Conservation (phyloP, 2,888 invertebrate species). For the Eupithecia inturbata region DNA sequence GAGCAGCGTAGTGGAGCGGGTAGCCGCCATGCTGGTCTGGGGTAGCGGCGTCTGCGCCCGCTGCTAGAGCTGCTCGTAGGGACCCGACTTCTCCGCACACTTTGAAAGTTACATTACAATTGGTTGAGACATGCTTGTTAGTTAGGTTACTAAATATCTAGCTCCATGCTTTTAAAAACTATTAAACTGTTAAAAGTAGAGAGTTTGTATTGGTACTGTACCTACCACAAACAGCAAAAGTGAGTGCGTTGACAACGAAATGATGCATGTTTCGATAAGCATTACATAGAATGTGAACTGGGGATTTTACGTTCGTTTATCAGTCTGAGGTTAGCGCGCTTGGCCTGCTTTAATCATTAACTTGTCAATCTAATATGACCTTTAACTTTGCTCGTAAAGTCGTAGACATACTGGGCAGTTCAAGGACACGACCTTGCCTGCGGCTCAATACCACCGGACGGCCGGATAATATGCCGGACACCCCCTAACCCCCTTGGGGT, state of each 20-base stretch:
- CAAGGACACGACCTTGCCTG: conserved; percentile 95
- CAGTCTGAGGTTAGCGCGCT: conserved; percentile 36
- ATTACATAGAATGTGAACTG: not conserved
- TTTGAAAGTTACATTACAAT: conserved; percentile 56
- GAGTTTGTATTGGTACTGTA: not conserved
- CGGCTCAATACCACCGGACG: conserved; percentile 92
- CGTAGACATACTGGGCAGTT: conserved; percentile 85
- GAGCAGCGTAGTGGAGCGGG: conserved; percentile 98
- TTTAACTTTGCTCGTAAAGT: conserved; percentile 51
- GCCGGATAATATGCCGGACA: conserved; percentile 82
- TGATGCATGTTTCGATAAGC: not conserved
- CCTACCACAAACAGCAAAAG: not conserved
- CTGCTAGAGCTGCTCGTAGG: conserved; percentile 91
- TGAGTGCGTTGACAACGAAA: not conserved
- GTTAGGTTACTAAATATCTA: not conserved
- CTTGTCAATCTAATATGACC: conserved; percentile 54
- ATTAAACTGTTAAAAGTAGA: not conserved
- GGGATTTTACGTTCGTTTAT: conserved; percentile 7
- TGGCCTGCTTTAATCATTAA: conserved; percentile 55
- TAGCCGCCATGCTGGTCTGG: conserved; percentile 97
- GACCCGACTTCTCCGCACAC: conserved; percentile 97
- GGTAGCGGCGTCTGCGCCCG: conserved; percentile 94
- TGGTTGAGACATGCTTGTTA: not conserved
- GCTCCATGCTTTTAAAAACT: not conserved
- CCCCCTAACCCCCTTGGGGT: conserved; percentile 52